Conservation (phyloP, 2,113 vertebrate species). For the Paradisaea rubra region DNA sequence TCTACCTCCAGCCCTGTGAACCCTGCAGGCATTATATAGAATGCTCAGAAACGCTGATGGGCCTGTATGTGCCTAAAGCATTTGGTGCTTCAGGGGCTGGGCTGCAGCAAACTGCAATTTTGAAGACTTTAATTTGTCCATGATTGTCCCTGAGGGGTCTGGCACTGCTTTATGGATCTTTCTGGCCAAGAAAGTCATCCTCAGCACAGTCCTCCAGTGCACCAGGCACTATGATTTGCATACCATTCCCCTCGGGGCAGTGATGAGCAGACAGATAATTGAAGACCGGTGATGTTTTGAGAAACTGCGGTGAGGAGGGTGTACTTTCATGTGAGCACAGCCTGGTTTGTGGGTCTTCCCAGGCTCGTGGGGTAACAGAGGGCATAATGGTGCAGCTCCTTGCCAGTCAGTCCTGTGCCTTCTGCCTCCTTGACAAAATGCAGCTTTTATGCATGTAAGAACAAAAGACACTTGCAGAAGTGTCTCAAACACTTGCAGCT, state of each 20-base stretch:
- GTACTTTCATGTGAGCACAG: not conserved
- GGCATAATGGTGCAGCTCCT: not conserved
- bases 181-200: not conserved
- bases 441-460: not conserved
- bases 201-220: not conserved
- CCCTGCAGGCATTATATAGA: not conserved
- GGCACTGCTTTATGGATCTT: not conserved
- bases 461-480: not conserved
- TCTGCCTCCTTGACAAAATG: not conserved
- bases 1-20: not conserved
- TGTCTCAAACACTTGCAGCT: not conserved
- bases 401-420: fast-evolving
- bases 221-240: not conserved
- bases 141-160: not conserved
- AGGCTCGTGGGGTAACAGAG: not conserved
- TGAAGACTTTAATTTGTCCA: not conserved
- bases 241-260: not conserved
- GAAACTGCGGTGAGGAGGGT: not conserved
- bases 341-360: not conserved
- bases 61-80: not conserved
- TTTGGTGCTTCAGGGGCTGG: not conserved
- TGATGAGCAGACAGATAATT: conserved; percentile 23
- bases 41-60: not conserved
- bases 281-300: not conserved
- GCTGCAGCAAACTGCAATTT: not conserved